phyloP scores from a whole-genome alignment of 2,888 invertebrate species.

The Phengaris alcon region DNA sequence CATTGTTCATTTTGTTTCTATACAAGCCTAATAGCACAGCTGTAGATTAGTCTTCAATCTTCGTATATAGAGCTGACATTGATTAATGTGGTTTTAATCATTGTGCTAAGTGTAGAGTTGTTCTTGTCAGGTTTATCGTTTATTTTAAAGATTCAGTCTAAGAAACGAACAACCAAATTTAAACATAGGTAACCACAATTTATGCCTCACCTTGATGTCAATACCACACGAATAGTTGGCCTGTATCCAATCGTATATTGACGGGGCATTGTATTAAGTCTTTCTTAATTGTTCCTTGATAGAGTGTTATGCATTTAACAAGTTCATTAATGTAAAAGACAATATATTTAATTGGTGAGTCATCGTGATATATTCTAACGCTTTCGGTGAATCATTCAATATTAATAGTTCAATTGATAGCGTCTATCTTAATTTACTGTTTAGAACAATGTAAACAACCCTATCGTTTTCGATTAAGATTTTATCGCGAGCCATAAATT shows the following conservation, averaged over 20 bases:
- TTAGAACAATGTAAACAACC: constrained; percentile 22
- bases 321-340: constrained; percentile 8
- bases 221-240: constrained; percentile 20
- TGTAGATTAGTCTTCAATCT: constrained; percentile 2
- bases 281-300: constrained; percentile 22
- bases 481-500: constrained; percentile 1
- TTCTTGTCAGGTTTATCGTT: constrained; percentile 15
- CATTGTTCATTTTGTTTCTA: constrained; percentile 18
- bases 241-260: not conserved
- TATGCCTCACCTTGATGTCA: constrained; percentile 5
- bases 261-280: constrained; percentile 4
- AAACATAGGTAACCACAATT: not conserved
- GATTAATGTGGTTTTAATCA: constrained; percentile 9
- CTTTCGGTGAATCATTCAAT: constrained; percentile 25
- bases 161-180: constrained; percentile 4
- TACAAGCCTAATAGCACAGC: not conserved
- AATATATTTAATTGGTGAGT: constrained; percentile 9
- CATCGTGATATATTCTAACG: constrained; percentile 9
- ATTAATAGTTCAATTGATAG: constrained; percentile 21
- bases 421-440: not conserved
- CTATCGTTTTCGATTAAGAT: constrained; percentile 15
- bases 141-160: not conserved
- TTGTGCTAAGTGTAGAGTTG: not conserved
- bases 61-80: not conserved
- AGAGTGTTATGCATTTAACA: constrained; percentile 12